A percentile compares a stretch with the other conserved stretches of the same genome.
Evolutionary conservation across 1,140 invertebrate genomes (phyloP).

Genomic region (Diachasmimorpha longicaudata): DNA sequence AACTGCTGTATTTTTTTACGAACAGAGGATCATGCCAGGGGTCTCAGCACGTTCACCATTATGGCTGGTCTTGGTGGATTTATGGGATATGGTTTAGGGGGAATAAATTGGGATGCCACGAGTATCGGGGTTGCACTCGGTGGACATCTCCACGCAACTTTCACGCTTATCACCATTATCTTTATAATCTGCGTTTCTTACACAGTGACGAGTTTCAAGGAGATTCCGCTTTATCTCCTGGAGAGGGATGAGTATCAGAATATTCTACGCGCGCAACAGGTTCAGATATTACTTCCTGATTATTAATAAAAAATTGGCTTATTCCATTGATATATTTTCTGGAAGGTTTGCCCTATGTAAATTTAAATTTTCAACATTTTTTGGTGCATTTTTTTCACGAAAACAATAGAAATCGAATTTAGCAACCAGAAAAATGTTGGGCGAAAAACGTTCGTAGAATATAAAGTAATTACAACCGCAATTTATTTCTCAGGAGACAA

Average conservation of each 20-base stretch:
- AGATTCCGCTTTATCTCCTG: conserved; percentile 77
- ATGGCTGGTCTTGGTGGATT: conserved; percentile 96
- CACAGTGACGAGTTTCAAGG: conserved; percentile 86
- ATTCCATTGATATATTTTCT: no score
- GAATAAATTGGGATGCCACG: conserved; percentile 91
- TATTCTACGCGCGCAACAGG: conserved; percentile 53
- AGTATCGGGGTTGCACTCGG: conserved; percentile 78
- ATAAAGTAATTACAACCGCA: not conserved
- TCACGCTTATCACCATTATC: conserved; percentile 85
- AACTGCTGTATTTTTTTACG: no score
- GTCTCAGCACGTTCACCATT: conserved; percentile 93
- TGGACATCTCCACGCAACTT: conserved; percentile 89
- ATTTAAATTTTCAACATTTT: no score
- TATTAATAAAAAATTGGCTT: no score
- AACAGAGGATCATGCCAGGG: conserved; percentile 87
- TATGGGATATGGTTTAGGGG: conserved; percentile 91
- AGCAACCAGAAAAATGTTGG: no score
- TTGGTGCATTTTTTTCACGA: no score
- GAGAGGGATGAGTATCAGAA: conserved; percentile 58
- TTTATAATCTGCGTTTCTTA: conserved; percentile 81
- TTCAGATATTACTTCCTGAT: conserved; percentile 26
- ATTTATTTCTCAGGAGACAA: conserved; percentile 32
- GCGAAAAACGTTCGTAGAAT: no score
- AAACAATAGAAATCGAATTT: no score
- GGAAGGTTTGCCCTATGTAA: no score